Evolutionary conservation across 2,113 vertebrate genomes (phyloP), one percentile per base, ranked within the genome.

Genomic region (Sula dactylatra): DNA sequence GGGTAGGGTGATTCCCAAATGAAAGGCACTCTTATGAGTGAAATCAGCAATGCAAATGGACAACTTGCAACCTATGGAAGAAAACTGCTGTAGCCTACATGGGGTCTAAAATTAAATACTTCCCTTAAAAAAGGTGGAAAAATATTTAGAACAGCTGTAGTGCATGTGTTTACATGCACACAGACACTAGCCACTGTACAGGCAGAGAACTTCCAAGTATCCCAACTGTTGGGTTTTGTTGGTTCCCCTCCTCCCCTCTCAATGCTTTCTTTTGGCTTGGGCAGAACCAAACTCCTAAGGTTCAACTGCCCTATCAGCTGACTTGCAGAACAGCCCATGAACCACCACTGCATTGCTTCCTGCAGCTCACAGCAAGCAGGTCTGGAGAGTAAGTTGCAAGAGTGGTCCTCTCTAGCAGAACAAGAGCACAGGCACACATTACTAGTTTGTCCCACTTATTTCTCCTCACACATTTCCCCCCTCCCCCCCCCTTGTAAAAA

Each of bases 1-100:
- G 54, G 13, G 24, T n/a, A 83, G 86, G 27, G 40, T 56, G 90
- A 85, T 45, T 94, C 84, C 55, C 52, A 96, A 93, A 81, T 56
- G 40, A 96, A 93, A 95, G 91, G 94, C 94, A 97, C 93, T 82
- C 95, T 74, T 77, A 67, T 17, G 66, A 92, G 78, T 80, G 89
- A 91, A 87, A 82, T 18, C 49, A 73, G 74, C 62, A 80, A 90
- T 16, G 58, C 58, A 91, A 88, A 93, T 8, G 11, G 49, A 38
- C 25, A 87, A 61, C 31, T 61, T 62, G 20, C 19, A 56, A 88
- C 13, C 22, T 26, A 80, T 2, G 58, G 67, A 84, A 91, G 25
- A 66, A 65, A 96, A 93, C 69, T n/a, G 42, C n/a, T 44, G 26
- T 15, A 85, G 40, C 64, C 32, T 67, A 73, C 4, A 8, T 0